Base-by-base conservation (phyloP, 2,797 vertebrate genomes). In the Momotus momota region DNA sequence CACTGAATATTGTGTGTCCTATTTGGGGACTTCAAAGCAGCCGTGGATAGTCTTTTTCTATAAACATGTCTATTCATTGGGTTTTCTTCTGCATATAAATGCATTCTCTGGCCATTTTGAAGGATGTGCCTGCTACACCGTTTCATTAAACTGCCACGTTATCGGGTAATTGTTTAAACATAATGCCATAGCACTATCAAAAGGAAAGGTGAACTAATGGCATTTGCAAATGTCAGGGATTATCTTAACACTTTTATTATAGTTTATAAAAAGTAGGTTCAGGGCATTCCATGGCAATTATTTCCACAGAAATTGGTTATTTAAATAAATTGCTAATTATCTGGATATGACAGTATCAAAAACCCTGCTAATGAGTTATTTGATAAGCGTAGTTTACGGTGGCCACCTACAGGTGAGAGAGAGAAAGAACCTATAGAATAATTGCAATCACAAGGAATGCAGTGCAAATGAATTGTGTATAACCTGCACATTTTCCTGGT, bases 151-250 rank as follows among this genome's bases (percentile, higher is more conserved):
- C 96, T 87, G 64, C 97, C 27, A 69, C 96, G 96, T 98, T 98
- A 98, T 98, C 97, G 92, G 97, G 98, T 98, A 98, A 98, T 98
- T 98, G 98, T 98, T 98, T 98, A 98, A 98, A 98, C 98, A 98
- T 98, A 98, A 98, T 98, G 98, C 98, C 98, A 98, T 88, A 96
- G 97, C 98, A 97, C 97, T 98, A 98, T 98, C 98, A 98, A 98
- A 98, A 98, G 97, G 97, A 98, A 98, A 98, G 98, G 98, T 98
- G 98, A 99, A 98, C 98, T 98, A 98, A 98, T 98, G 98, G 98
- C 98, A 98, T 99, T 99, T 98, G 98, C 97, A 99, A 99, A 99
- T 99, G 98, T 98, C 98, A 98, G 98, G 98, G 98, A 98, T 98
- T 98, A 98, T 98, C 98, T 98, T 98, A 98, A 98, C 98, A 98